A percentile compares a stretch with the other conserved stretches of the same genome.
Evolutionary conservation across 92 coral and sea anemone species (phyloP).

Genomic region (Metridium senile): DNA sequence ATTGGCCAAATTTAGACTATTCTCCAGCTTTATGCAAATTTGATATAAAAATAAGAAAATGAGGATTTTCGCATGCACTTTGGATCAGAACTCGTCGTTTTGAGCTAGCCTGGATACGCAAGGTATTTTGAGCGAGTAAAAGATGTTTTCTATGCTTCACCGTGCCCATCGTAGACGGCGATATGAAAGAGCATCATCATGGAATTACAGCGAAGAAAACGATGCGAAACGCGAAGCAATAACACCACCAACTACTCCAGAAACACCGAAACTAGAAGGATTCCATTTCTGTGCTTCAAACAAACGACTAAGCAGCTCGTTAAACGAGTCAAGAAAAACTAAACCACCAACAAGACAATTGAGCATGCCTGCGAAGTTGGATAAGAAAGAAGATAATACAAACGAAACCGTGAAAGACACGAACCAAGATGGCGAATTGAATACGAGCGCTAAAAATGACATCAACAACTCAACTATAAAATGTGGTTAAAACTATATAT

Average conservation of each 20-base stretch:
- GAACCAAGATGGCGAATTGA: background rate
- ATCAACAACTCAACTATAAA: too few species aligned
- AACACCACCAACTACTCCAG: constrained; percentile 55
- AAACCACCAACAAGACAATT: constrained; percentile 26
- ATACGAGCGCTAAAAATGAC: background rate
- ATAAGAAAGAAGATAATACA: background rate
- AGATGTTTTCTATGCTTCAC: constrained; percentile 60
- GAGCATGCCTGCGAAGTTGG: constrained; percentile 22
- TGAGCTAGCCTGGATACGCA: background rate
- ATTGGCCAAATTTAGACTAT: constrained; percentile 22
- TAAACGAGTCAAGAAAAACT: background rate
- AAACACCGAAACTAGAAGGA: constrained; percentile 59
- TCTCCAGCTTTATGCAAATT: constrained; percentile 20
- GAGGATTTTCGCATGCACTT: constrained; percentile 14
- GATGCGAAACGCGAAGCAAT: constrained; percentile 11
- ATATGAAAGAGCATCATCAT: constrained; percentile 63
- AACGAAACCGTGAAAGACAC: background rate
- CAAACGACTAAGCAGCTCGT: constrained; percentile 1
- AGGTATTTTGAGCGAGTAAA: background rate
- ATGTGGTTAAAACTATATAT: too few species aligned
- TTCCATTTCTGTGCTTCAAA: constrained; percentile 57
- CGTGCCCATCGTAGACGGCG: constrained; percentile 59
- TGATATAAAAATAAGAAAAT: background rate
- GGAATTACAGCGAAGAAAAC: constrained; percentile 31
- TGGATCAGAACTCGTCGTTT: background rate